phyloP scores from a whole-genome alignment of 2,888 invertebrate species.

The Eurois occulta region DNA sequence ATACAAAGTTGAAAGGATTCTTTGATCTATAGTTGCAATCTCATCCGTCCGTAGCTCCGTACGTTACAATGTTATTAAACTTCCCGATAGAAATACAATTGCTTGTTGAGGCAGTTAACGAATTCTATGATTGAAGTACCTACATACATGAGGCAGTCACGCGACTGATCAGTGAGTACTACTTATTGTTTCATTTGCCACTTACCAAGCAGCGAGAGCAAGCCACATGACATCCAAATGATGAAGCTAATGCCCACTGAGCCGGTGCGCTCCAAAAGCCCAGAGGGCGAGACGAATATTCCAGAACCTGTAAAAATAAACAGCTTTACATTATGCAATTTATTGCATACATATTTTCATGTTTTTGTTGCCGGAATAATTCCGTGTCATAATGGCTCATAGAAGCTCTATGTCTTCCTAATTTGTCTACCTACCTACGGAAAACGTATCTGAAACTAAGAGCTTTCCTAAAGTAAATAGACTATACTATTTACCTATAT shows the following conservation, averaged over 20 bases:
- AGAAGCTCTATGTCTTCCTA: not conserved
- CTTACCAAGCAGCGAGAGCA: slow-evolving; percentile 97
- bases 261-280: slow-evolving; percentile 97
- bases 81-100: slow-evolving; percentile 44
- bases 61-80: slow-evolving; percentile 35
- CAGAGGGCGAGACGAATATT: slow-evolving; percentile 99
- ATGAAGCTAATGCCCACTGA: slow-evolving; percentile 98
- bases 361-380: not conserved
- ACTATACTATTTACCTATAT: not conserved
- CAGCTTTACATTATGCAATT: slow-evolving; percentile 25
- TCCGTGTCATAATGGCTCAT: not conserved
- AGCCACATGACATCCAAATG: slow-evolving; percentile 98
- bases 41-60: slow-evolving; percentile 4
- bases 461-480: not conserved
- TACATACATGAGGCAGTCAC: slow-evolving; percentile 37
- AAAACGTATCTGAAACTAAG: not conserved
- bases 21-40: slow-evolving; percentile 39
- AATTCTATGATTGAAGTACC: slow-evolving; percentile 52
- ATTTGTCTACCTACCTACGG: not conserved
- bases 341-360: slow-evolving; percentile 16
- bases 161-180: slow-evolving; percentile 39
- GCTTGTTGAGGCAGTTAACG: slow-evolving; percentile 54
- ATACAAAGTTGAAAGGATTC: slow-evolving; percentile 28
- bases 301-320: slow-evolving; percentile 94
- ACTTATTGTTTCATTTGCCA: slow-evolving; percentile 59